Conservation (phyloP, 1,140 invertebrate genomes). For the Penaeus chinensis region DNA sequence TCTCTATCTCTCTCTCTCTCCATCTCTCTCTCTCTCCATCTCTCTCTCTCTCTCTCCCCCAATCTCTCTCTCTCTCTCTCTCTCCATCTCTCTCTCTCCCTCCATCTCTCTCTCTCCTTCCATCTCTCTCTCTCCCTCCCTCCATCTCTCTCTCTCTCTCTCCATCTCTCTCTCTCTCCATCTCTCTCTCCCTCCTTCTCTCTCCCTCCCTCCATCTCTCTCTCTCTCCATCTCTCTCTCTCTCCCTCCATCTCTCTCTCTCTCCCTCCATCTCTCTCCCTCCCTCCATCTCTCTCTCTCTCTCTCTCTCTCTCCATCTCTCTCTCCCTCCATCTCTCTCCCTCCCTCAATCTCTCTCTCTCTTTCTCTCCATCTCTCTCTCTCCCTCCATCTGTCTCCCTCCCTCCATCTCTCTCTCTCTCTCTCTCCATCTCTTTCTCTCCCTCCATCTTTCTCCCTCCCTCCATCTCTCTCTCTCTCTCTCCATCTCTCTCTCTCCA, state of each 20-base stretch:
- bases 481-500: not conserved
- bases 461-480: not conserved
- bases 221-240: not conserved
- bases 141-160: not conserved
- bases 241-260: not conserved
- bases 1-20: not conserved
- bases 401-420: not conserved
- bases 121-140: not conserved
- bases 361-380: not conserved
- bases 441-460: not conserved
- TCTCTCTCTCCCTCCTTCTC: not conserved
- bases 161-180: not conserved
- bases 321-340: too few relatives aligned
- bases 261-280: not conserved
- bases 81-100: not conserved
- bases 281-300: not conserved
- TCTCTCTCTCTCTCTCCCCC: not conserved
- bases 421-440: not conserved
- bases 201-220: not conserved
- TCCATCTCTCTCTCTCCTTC: too few relatives aligned
- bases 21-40: not conserved
- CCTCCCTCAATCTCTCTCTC: not conserved
- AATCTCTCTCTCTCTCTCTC: not conserved
- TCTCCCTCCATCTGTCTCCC: not conserved
- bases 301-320: not conserved